Evolutionary conservation across 2,888 invertebrate species (phyloP).

Genomic region (Parnassius glacialis): DNA sequence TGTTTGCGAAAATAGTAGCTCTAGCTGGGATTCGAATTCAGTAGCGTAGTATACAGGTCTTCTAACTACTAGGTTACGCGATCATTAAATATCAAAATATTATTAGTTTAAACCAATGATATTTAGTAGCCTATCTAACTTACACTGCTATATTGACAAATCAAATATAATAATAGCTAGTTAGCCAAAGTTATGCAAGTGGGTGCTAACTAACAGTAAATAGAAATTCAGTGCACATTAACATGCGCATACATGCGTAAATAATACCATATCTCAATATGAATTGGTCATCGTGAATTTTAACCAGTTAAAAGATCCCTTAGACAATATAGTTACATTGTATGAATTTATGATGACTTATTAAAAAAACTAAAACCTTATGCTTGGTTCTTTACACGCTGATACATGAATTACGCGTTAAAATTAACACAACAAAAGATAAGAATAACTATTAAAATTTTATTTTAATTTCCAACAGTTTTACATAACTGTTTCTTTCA

Average conservation of each 20-base stretch:
- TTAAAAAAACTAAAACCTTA: background rate
- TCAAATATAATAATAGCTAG: background rate
- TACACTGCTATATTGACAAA: conserved; percentile 9
- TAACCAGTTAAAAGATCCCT: conserved; percentile 41
- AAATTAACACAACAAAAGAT: background rate
- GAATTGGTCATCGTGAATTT: conserved; percentile 40
- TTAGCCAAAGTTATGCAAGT: conserved; percentile 22
- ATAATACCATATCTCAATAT: conserved; percentile 38
- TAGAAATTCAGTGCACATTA: conserved; percentile 32
- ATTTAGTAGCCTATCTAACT: conserved; percentile 10
- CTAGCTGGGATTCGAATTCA: too few species aligned
- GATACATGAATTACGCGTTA: background rate
- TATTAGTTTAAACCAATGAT: background rate
- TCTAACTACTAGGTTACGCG: too few species aligned
- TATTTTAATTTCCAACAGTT: conserved; percentile 30
- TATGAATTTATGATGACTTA: conserved; percentile 30
- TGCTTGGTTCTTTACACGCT: too few species aligned
- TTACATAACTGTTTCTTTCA: conserved; percentile 13
- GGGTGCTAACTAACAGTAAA: conserved; percentile 13
- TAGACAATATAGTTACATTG: conserved; percentile 37
- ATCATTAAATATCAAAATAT: too few species aligned
- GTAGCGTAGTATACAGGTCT: too few species aligned
- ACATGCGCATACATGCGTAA: conserved; percentile 38
- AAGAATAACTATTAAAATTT: conserved; percentile 18
- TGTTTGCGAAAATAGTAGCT: too few species aligned